A percentile compares a stretch with the other conserved stretches of the same genome.
Conservation (phyloP, 2,888 invertebrate species). For the Tridacna gigas region DNA sequence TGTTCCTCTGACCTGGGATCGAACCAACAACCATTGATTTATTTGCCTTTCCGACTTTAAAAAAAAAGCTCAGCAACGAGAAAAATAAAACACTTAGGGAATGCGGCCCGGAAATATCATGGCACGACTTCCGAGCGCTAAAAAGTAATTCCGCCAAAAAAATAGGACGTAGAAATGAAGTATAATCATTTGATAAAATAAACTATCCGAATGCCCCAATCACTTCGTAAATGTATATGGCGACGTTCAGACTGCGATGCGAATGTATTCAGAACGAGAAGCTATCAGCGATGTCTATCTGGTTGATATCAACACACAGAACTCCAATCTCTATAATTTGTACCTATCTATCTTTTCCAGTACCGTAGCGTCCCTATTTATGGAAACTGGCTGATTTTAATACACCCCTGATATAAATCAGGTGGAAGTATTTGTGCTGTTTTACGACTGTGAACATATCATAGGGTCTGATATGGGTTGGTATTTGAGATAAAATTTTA, state of each 20-base stretch:
- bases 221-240: conserved; percentile 55
- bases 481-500: no score
- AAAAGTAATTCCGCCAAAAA: not conserved
- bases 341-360: conserved; percentile 27
- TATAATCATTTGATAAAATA: conserved; percentile 62
- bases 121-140: not conserved
- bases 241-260: conserved; percentile 48
- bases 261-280: conserved; percentile 58
- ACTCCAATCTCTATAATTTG: conserved; percentile 35
- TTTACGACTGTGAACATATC: no score
- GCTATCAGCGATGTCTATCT: conserved; percentile 54
- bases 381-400: no score
- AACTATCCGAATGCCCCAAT: conserved; percentile 54
- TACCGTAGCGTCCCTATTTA: conserved; percentile 18
- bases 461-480: no score
- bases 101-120: not conserved
- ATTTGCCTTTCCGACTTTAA: no score
- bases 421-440: no score
- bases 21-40: no score
- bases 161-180: conserved; percentile 3
- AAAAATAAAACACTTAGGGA: no score
- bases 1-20: no score
- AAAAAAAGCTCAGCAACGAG: no score
- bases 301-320: conserved; percentile 50
- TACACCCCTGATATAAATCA: no score